Base-by-base conservation (phyloP, 2,888 invertebrate species). In the Monoplex corrugatus region DNA sequence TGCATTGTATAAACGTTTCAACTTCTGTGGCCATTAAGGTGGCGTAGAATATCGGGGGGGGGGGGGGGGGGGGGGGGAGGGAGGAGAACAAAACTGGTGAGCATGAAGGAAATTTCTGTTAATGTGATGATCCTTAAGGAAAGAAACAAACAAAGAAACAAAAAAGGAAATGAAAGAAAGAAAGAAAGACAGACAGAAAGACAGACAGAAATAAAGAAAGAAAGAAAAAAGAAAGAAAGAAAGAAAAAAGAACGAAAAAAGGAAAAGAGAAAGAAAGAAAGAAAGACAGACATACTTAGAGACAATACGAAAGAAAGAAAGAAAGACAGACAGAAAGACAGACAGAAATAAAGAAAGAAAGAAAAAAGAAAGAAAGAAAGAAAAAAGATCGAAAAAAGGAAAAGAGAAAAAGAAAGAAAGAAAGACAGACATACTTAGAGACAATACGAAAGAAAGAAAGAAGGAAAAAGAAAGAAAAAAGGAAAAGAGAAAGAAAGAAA, bases 401-500 rank as follows among this genome's bases (percentile, higher is more conserved):
- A 28, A 57, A 28, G 28, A 28, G 28, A 28, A 10, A 28, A 57
- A 28, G 28, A 28, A 57, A 28, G 28, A 28, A 57, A 28, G 28
- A 28, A 10, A 28, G 10, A 28, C n/a, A n/a, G n/a, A n/a, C n/a
- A n/a, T n/a, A n/a, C n/a, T n/a, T n/a, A 10, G 57, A 68, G 68
- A 68, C n/a, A 68, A n/a, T 23, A 10, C 16, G 1, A 28, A 57
- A 10, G 57, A 57, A 28, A 10, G 57, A 10, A 57, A 10, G 10
- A 10, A 28, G 32, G 2, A 68, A 8, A 68, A n/a, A 68, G 68
- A 57, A 28, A 57, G 57, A 10, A 28, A 57, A 28, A 68, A 28
- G 28, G 68, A 68, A n/a, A n/a, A n/a, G n/a, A n/a, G n/a, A 68
- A n/a, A 68, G 68, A 68, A n/a, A 68, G 68, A 68, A n/a, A 68